Evolutionary conservation across 2,113 vertebrate genomes (phyloP).

Genomic region (Marmota monax): DNA sequence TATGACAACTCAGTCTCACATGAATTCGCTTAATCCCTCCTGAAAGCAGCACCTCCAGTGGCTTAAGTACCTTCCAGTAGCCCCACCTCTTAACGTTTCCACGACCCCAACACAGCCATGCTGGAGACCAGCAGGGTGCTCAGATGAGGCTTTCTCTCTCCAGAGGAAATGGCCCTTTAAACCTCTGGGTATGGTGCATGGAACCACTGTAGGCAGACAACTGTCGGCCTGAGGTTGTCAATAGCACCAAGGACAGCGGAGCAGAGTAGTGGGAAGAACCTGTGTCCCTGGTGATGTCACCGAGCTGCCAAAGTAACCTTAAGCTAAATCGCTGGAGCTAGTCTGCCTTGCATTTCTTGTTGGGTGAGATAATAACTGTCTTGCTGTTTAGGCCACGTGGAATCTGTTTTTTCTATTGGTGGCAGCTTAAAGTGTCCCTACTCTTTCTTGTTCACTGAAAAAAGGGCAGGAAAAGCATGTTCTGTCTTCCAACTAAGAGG

Average conservation of each 20-base stretch:
- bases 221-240: background rate
- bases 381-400: background rate
- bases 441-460: slow-evolving; percentile 4
- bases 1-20: background rate
- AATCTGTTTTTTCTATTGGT: background rate
- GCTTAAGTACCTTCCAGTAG: background rate
- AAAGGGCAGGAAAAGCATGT: background rate
- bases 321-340: background rate
- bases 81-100: background rate
- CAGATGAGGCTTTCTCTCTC: background rate
- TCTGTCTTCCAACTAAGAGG: background rate
- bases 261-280: background rate
- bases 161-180: background rate
- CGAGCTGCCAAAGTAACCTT: background rate
- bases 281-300: background rate
- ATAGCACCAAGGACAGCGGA: background rate
- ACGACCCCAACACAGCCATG: background rate
- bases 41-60: background rate
- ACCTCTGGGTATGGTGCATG: too few relatives aligned
- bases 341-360: background rate
- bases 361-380: background rate
- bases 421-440: background rate
- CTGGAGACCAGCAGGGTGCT: background rate
- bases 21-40: background rate
- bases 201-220: background rate